Conservation (phyloP, 2,797 vertebrate species). For the Phalloptychus januarius region DNA sequence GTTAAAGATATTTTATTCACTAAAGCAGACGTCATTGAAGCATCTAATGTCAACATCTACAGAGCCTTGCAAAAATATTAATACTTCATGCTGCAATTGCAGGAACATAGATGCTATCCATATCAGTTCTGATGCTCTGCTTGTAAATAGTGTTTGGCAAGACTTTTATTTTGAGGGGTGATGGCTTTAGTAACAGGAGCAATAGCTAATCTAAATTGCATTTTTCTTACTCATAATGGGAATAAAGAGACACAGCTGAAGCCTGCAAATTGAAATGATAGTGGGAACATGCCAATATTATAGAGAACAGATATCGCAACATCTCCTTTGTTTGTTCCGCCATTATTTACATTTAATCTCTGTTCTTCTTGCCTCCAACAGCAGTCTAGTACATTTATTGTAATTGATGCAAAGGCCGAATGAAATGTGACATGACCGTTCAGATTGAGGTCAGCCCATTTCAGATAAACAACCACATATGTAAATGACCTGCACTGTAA, state of each 20-base stretch:
- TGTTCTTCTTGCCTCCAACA: not conserved
- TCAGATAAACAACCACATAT: not conserved
- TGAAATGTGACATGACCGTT: not conserved
- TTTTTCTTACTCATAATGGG: not conserved
- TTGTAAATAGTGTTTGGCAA: not conserved
- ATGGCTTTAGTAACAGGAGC: not conserved
- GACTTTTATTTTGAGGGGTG: constrained; percentile 1
- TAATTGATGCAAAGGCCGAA: not conserved
- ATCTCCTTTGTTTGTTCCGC: not conserved
- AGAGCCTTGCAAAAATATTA: not conserved
- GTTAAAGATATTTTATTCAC: not conserved
- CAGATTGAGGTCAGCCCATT: not conserved
- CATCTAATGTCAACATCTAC: not conserved
- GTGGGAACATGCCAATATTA: not conserved
- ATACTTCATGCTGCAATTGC: too few relatives aligned
- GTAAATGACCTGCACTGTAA: not conserved
- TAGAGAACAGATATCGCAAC: not conserved
- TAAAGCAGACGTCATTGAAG: not conserved
- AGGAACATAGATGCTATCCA: not conserved
- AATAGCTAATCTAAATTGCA: not conserved
- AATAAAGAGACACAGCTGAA: not conserved
- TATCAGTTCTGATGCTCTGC: not conserved
- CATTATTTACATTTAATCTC: not conserved
- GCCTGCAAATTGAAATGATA: not conserved
- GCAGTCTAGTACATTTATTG: not conserved